phyloP scores from a whole-genome alignment of 2,888 invertebrate species.

The Andrena bicolor region DNA sequence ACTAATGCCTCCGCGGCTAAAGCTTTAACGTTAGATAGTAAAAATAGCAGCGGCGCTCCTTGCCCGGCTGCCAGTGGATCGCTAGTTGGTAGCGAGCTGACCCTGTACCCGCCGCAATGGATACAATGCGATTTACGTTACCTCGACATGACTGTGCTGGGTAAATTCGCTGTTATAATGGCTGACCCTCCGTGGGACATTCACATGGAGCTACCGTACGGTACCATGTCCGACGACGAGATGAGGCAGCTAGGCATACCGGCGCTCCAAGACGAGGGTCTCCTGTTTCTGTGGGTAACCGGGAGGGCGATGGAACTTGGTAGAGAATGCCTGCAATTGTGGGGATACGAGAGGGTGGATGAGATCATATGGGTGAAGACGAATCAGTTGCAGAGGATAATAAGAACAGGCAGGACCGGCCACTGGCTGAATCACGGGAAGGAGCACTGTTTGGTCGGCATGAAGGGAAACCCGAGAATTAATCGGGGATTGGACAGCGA shows the following conservation, averaged over 20 bases:
- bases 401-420: conserved; percentile 97
- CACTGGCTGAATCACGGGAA: conserved; percentile 99
- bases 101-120: conserved; percentile 97
- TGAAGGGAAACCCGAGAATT: conserved; percentile 97
- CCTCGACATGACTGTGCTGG: conserved; percentile 95
- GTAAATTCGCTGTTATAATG: conserved; percentile 99
- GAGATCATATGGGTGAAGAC: conserved; percentile 99
- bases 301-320: conserved; percentile 98
- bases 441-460: conserved; percentile 98
- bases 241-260: conserved; percentile 98
- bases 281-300: conserved; percentile 99
- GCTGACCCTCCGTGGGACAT: conserved; percentile 99
- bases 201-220: conserved; percentile 99
- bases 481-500: conserved; percentile 98
- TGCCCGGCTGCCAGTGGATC: conserved; percentile 73
- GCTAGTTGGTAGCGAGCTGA: conserved; percentile 85
- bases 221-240: conserved; percentile 99
- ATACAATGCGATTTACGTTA: conserved; percentile 98
- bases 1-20: conserved; percentile 57
- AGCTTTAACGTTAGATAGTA: conserved; percentile 63
- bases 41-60: conserved; percentile 60
- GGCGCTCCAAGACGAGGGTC: conserved; percentile 97
- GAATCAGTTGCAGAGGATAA: conserved; percentile 98
- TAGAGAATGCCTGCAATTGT: conserved; percentile 96
- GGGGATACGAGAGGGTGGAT: conserved; percentile 98